A percentile compares a stretch with the other conserved stretches of the same genome.
Conservation (phyloP, 2,888 invertebrate genomes). For the Suillia variegata region DNA sequence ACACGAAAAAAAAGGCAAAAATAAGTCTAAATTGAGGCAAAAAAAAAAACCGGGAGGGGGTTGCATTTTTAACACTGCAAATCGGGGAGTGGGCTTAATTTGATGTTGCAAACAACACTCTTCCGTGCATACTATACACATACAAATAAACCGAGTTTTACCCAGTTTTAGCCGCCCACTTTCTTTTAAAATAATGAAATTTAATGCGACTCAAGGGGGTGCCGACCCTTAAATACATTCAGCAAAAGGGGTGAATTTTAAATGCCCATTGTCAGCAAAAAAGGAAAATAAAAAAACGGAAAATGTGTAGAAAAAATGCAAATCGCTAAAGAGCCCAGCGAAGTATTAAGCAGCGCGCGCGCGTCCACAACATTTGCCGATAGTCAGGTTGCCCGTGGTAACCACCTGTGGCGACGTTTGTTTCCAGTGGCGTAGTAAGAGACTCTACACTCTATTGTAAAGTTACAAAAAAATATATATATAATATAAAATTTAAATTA, state of each 20-base stretch:
- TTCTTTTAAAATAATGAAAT: background rate
- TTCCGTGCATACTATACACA: no score
- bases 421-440: no score
- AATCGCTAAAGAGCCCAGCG: background rate
- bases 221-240: no score
- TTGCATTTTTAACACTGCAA: background rate
- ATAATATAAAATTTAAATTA: no score
- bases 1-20: background rate
- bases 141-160: no score
- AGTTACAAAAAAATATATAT: no score
- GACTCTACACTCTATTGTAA: no score
- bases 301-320: background rate
- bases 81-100: background rate
- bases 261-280: background rate
- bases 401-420: slow-evolving; percentile 5
- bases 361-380: background rate
- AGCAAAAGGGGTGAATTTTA: slow-evolving; percentile 2
- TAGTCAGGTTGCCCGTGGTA: background rate
- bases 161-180: no score
- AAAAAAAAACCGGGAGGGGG: background rate
- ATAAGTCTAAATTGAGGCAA: background rate
- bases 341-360: background rate
- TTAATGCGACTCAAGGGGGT: no score
- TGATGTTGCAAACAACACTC: background rate
- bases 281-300: background rate